These are phyloP conservation scores for Strix occidentalis DNA, from an alignment of 2,797 vertebrate genomes.

Conservation along the genomic window DNA sequence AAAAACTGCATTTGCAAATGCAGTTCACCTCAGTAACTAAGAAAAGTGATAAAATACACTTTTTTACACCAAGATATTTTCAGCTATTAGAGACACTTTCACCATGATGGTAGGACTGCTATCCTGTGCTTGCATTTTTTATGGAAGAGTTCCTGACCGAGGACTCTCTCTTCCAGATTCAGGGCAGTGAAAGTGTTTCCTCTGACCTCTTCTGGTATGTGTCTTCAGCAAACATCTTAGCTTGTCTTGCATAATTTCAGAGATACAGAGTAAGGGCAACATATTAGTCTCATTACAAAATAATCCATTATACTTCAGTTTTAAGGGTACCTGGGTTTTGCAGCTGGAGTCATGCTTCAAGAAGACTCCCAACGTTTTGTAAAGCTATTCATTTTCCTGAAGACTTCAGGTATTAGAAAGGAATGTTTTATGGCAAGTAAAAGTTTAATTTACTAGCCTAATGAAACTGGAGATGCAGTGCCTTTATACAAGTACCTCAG, in stretches of 20 bases:
- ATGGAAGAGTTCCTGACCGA: background rate
- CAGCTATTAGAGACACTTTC: background rate
- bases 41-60: background rate
- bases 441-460: background rate
- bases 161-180: background rate
- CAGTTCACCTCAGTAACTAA: background rate
- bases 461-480: background rate
- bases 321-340: background rate
- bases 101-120: background rate
- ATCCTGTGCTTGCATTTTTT: rapidly evolving
- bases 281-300: background rate
- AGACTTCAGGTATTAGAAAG: background rate
- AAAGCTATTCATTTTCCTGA: background rate
- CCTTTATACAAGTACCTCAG: background rate
- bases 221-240: background rate
- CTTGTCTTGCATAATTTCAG: background rate
- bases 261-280: background rate
- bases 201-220: background rate
- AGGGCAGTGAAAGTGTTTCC: background rate
- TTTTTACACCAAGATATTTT: background rate
- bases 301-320: background rate
- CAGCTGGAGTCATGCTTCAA: background rate
- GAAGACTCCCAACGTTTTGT: background rate
- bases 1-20: background rate
- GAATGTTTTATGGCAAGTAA: background rate